phyloP scores from a whole-genome alignment of 2,113 vertebrate species.

The Etheostoma cragini region DNA sequence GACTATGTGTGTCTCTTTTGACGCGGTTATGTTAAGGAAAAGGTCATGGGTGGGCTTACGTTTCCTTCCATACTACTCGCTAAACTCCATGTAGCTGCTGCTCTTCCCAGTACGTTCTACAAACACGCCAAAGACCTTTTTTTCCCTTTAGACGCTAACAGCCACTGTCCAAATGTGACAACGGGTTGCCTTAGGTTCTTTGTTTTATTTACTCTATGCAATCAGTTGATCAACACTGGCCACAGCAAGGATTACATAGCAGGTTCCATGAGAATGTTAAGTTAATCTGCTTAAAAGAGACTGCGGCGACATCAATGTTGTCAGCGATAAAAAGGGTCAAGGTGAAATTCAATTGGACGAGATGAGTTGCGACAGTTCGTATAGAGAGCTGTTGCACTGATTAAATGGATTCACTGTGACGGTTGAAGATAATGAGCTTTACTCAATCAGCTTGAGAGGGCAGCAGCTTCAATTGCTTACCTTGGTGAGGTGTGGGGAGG shows the following conservation, averaged over 20 bases:
- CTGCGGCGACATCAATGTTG: constrained; percentile 73
- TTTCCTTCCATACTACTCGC: too few species aligned
- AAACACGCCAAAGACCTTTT: too few species aligned
- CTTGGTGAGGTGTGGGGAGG: constrained; percentile 10
- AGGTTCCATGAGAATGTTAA: constrained; percentile 77
- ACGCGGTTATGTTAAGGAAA: too few species aligned
- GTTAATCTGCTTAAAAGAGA: constrained; percentile 82
- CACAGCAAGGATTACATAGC: constrained; percentile 63
- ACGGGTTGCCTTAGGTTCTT: not conserved
- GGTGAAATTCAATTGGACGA: constrained; percentile 83
- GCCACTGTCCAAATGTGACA: too few species aligned
- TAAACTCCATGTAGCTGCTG: too few species aligned
- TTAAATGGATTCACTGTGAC: constrained; percentile 85
- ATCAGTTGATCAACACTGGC: constrained; percentile 58
- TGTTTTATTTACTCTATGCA: constrained; percentile 44
- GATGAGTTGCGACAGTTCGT: constrained; percentile 85
- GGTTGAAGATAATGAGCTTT: constrained; percentile 81
- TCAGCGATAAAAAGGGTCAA: constrained; percentile 79
- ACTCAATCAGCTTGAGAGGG: constrained; percentile 76
- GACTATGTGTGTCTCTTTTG: too few species aligned
- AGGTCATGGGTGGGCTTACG: too few species aligned
- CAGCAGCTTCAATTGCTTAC: constrained; percentile 55
- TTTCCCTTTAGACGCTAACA: too few species aligned
- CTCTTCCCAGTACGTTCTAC: too few species aligned
- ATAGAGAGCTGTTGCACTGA: constrained; percentile 75